Conservation (phyloP, 2,113 vertebrate genomes). For the Calidris pugnax region DNA sequence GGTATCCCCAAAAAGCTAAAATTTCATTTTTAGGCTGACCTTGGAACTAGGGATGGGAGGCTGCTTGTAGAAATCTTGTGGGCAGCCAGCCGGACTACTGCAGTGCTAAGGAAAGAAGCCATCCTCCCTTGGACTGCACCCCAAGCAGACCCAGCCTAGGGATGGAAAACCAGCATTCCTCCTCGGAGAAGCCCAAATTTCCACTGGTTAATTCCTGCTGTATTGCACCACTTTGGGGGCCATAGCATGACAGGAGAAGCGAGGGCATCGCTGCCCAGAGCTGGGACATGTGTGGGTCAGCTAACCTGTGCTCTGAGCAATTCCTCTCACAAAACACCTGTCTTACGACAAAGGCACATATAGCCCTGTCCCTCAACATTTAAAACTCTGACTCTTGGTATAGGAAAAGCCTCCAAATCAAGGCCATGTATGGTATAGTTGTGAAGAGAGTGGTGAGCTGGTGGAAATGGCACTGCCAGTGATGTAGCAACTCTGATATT, state of each 20-base stretch:
- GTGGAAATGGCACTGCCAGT: not conserved
- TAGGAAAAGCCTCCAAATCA: not conserved
- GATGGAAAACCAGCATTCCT: not conserved
- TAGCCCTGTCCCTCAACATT: rapidly evolving
- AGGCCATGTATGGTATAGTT: rapidly evolving
- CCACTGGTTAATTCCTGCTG: not conserved
- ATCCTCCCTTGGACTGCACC: not conserved
- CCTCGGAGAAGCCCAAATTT: not conserved
- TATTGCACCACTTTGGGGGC: not conserved
- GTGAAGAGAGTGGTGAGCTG: not conserved
- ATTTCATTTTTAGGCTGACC: not conserved
- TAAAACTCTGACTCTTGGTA: not conserved
- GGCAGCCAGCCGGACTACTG: not conserved
- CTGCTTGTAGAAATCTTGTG: not conserved
- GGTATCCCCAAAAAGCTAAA: not conserved
- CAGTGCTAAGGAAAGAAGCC: not conserved
- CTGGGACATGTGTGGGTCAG: not conserved
- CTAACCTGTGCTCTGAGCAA: not conserved
- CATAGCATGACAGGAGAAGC: not conserved
- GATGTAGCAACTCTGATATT: not conserved
- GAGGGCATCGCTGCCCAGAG: not conserved
- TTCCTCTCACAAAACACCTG: not conserved
- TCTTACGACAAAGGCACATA: not conserved
- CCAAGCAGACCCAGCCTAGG: not conserved
- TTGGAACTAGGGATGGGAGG: rapidly evolving